Conservation (phyloP, 2,113 vertebrate genomes). For the Neopipo cinnamomea region DNA sequence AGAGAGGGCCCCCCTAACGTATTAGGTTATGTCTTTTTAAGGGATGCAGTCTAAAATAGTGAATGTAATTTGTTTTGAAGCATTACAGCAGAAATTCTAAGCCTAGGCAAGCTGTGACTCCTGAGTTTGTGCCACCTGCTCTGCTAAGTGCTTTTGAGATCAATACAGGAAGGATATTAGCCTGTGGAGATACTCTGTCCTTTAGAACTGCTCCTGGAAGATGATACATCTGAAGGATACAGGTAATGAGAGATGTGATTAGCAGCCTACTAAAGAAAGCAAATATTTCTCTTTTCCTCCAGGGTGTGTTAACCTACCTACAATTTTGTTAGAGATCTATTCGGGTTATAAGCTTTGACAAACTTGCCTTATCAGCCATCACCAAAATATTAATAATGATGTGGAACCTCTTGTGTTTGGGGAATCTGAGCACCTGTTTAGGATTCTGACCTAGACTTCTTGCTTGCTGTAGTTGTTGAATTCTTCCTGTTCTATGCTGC, state of each 20-base stretch:
- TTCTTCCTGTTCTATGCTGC: not conserved
- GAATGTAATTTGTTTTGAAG: not conserved
- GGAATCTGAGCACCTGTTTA: not conserved
- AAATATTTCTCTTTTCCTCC: not conserved
- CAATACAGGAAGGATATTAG: not conserved
- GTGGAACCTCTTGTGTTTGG: not conserved
- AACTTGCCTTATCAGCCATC: not conserved
- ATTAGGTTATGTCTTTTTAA: not conserved
- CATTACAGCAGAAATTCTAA: not conserved
- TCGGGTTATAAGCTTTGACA: not conserved
- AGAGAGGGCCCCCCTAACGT: not conserved
- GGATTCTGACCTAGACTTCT: not conserved
- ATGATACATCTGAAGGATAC: not conserved
- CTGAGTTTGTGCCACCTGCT: not conserved
- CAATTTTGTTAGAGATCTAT: not conserved
- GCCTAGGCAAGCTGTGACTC: not conserved
- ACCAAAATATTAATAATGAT: not conserved
- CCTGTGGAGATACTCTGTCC: not conserved
- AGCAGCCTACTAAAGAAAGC: not conserved
- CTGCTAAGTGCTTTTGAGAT: constrained; percentile 41
- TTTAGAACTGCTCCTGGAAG: not conserved
- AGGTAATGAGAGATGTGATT: not conserved
- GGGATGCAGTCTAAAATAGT: not conserved
- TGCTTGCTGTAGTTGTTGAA: not conserved
- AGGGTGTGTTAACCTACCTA: not conserved